Base-by-base conservation (phyloP, 2,888 invertebrate species). In the Cantharis nigra region DNA sequence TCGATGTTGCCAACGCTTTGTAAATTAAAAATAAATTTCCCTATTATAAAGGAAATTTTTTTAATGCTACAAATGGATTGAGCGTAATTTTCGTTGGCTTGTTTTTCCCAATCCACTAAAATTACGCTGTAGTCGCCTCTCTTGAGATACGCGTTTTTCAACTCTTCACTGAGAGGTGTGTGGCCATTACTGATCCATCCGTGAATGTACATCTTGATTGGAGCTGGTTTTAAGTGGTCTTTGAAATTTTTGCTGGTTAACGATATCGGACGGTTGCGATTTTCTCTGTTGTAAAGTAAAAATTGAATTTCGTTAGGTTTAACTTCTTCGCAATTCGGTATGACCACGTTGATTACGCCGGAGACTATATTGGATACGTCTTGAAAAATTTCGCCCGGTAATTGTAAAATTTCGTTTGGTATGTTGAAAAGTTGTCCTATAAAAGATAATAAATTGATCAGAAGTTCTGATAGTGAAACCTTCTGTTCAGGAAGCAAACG, bases 41-140 rank as follows among this genome's bases (percentile, higher is more conserved):
- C 79, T 20, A 79, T 70, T 20, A 63, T 30, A 9, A 69, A 28
- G n/a, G 74, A 76, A 13, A 79, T 33, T 1, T 23, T 28, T 16
- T 62, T 28, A 5, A 77, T 49, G 20, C 64, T 75, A 23, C 79
- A 79, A 16, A 63, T 69, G 10, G 79, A 74, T 11, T 75, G 73
- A 1, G 78, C 73, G 33, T 78, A 78, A 71, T 73, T 78, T 63
- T 71, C 63, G 30, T 23, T 75, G 0, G 78, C 72, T 33, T 78
- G 65, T n/a, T 16, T 63, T 63, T 75, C 75, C 78, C 78, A 78
- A 63, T 78, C 18, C 11, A 78, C 78, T 9, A 76, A 70, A 33
- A 78, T 76, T n/a, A 78, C 16, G n/a, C 76, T 78, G 63, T 78
- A 78, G 62, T 71, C 30, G n/a, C 78, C 76, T 63, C 73, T 65